Evolutionary conservation across 1,140 invertebrate species (phyloP).

Genomic region (Halesus radiatus): DNA sequence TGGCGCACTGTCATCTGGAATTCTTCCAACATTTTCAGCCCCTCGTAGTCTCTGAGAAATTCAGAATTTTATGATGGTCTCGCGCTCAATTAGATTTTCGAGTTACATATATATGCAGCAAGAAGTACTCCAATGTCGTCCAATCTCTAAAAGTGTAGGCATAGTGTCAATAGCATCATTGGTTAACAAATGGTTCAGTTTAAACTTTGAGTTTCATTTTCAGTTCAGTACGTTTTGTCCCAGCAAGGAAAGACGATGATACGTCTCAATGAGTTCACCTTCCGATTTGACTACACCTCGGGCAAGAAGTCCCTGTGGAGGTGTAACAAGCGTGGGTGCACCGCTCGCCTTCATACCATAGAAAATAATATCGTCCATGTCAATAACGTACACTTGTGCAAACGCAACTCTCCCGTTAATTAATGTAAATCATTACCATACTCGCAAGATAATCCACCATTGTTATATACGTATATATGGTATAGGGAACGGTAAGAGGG

Average conservation of each 20-base stretch:
- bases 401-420: neutral
- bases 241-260: constrained; percentile 12
- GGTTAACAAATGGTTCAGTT: neutral
- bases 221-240: constrained; percentile 34
- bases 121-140: no score
- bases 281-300: constrained; percentile 13
- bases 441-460: no score
- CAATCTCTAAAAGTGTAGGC: no score
- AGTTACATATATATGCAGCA: no score
- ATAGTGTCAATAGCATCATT: neutral
- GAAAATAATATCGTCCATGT: constrained; percentile 17
- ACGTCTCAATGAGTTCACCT: neutral
- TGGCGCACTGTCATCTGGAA: no score
- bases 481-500: no score
- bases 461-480: no score
- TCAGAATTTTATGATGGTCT: no score
- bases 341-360: constrained; percentile 2
- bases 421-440: no score
- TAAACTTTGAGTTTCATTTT: neutral
- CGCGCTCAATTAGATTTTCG: no score
- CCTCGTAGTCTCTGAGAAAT: no score
- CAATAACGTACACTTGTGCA: neutral
- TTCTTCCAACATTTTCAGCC: no score
- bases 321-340: neutral
- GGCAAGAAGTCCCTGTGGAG: constrained; percentile 31